Evolutionary conservation across 2,888 invertebrate species (phyloP), one percentile per base, ranked within the genome.

Genomic region (Polymixis lichenea): DNA sequence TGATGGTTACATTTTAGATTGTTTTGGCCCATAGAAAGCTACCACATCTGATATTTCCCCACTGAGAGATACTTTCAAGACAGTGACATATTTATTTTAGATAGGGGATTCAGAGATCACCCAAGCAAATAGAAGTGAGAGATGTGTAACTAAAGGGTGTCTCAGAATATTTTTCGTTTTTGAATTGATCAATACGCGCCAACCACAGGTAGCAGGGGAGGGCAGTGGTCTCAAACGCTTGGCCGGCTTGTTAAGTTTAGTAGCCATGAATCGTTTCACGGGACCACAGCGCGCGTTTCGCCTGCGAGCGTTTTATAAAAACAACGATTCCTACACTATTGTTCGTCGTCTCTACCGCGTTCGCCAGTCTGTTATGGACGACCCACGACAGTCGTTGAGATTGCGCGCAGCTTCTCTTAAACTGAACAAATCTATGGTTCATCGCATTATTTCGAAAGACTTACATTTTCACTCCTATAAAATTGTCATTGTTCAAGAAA

Each of bases 401-500:
- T 43, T 43, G 51, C 9, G 43, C 43, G 43, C 43, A 43, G 43
- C 43, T 43, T 43, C 43, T 43, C 43, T 43, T 38, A 38, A 43
- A 9, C 6, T 38, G 38, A 51, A 51, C 51, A 51, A 51, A 19
- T 51, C 51, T 51, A 58, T 25, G 58, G 58, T 58, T 58, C 58
- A 28, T 58, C 25, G 58, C 58, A 58, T 25, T 25, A 58, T 58
- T 58, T 25, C 25, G 58, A 13, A 28, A n/a, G 2, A 28, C 17
- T 58, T 58, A 58, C 17, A 58, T 58, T 58, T 28, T 58, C 58
- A 58, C 17, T 17, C 58, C 7, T 58, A 28, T 25, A 58, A 25
- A 58, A 28, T 58, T 58, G 58, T 28, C 13, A 58, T 58, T 58
- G 58, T 28, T 58, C 25, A 58, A 58, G 58, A 58, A 25, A 58